phyloP scores from a whole-genome alignment of 2,888 invertebrate genomes.

The Thymelicus acteon region DNA sequence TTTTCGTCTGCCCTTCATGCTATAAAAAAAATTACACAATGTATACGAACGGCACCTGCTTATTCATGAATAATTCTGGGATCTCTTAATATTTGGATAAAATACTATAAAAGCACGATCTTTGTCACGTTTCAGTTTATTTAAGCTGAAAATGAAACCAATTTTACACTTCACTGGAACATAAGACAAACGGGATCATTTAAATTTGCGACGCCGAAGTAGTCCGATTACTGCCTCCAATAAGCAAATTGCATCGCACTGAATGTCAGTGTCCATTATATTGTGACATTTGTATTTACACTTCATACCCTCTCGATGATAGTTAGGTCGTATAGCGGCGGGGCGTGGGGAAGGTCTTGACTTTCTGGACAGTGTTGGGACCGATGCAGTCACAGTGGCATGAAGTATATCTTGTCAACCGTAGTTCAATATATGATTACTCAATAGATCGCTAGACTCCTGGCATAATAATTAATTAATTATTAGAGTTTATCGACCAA shows the following conservation, averaged over 20 bases:
- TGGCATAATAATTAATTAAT: too few relatives aligned
- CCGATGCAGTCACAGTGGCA: constrained; percentile 38
- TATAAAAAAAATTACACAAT: too few relatives aligned
- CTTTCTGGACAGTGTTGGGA: constrained; percentile 44
- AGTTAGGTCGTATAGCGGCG: constrained; percentile 39
- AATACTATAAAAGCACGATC: background rate
- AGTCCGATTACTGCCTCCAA: constrained; percentile 49
- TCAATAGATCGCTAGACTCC: background rate
- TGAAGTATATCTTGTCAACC: constrained; percentile 37
- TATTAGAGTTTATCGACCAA: too few relatives aligned
- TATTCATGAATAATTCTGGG: too few relatives aligned
- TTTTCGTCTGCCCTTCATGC: too few relatives aligned
- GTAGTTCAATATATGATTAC: constrained; percentile 11
- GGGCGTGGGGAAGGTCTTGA: constrained; percentile 45
- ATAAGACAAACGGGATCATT: constrained; percentile 33
- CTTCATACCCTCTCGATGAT: constrained; percentile 42
- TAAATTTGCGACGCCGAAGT: constrained; percentile 33
- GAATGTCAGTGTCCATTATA: constrained; percentile 49
- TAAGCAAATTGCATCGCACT: constrained; percentile 53
- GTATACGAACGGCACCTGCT: too few relatives aligned
- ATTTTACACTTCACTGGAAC: constrained; percentile 26
- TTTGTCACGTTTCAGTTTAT: constrained; percentile 12
- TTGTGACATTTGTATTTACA: constrained; percentile 45
- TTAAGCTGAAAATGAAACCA: constrained; percentile 27
- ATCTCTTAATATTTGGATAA: background rate